A percentile compares a stretch with the other conserved stretches of the same genome.
phyloP scores from a whole-genome alignment of 2,113 vertebrate genomes.

The Thunnus maccoyii region DNA sequence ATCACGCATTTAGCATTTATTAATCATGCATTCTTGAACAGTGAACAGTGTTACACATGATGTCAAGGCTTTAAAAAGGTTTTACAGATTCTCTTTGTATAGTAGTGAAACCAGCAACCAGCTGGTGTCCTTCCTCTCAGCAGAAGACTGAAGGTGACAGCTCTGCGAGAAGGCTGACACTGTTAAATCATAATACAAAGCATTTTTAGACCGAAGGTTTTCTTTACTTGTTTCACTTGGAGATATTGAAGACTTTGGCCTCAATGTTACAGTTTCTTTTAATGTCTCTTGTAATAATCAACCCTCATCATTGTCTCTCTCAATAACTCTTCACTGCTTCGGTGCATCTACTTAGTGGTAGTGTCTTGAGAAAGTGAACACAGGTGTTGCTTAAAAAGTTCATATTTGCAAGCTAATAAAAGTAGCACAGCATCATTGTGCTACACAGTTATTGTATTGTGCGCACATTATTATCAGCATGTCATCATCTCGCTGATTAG shows the following conservation, averaged over 20 bases:
- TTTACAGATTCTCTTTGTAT: background rate
- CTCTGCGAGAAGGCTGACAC: too few relatives aligned
- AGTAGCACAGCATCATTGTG: background rate
- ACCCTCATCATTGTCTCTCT: too few relatives aligned
- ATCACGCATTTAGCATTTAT: background rate
- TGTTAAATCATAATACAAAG: too few relatives aligned
- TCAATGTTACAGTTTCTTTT: too few relatives aligned
- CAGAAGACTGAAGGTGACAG: too few relatives aligned
- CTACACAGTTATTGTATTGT: background rate
- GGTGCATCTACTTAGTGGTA: too few relatives aligned
- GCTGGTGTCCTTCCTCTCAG: background rate
- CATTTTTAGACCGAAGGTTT: too few relatives aligned
- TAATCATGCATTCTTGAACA: conserved; percentile 18
- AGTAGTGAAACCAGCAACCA: background rate
- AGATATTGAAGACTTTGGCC: too few relatives aligned
- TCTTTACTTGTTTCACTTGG: too few relatives aligned
- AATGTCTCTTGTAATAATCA: too few relatives aligned
- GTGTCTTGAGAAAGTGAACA: background rate
- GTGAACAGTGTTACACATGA: conserved; percentile 10
- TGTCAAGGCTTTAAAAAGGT: background rate
- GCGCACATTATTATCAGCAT: conserved; percentile 11
- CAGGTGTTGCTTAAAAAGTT: background rate
- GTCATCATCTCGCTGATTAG: conserved; percentile 47
- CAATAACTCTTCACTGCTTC: too few relatives aligned
- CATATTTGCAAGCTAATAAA: background rate